Evolutionary conservation across 2,797 vertebrate species (phyloP).

Genomic region (Gymnocypris eckloni): DNA sequence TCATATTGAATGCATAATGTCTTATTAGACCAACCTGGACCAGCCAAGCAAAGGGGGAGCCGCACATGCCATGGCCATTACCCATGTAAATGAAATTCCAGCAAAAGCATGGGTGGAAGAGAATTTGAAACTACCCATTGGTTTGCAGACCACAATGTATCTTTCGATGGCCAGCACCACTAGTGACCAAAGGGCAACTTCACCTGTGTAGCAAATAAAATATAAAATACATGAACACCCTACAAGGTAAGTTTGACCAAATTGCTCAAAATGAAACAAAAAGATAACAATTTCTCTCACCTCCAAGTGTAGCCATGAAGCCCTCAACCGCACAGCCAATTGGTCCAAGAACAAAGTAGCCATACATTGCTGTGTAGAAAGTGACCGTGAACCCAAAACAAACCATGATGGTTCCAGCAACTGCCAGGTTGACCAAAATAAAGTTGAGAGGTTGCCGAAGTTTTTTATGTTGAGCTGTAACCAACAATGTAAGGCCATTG

Average conservation of each 20-base stretch:
- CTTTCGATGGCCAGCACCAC: conserved; percentile 77
- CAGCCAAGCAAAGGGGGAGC: conserved; percentile 80
- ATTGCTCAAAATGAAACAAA: background rate
- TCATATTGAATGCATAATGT: background rate
- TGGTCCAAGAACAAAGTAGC: conserved; percentile 81
- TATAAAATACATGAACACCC: conserved; percentile 40
- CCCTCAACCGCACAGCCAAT: conserved; percentile 75
- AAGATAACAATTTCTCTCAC: conserved; percentile 60
- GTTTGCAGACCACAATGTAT: conserved; percentile 84
- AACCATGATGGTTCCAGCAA: conserved; percentile 82
- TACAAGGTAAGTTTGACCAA: background rate
- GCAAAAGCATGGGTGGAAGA: conserved; percentile 67
- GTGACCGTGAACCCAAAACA: conserved; percentile 82
- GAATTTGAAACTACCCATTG: conserved; percentile 86
- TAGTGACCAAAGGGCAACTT: conserved; percentile 74
- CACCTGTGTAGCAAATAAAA: conserved; percentile 57
- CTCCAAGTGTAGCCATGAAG: conserved; percentile 82
- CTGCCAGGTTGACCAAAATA: conserved; percentile 83
- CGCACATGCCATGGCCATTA: conserved; percentile 79
- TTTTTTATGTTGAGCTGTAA: conserved; percentile 84
- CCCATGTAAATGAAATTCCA: conserved; percentile 81
- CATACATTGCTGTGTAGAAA: conserved; percentile 75
- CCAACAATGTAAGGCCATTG: conserved; percentile 80
- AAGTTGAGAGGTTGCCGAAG: conserved; percentile 83
- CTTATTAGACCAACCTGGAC: conserved; percentile 76